Conservation (phyloP, 2,113 vertebrate species). For the Pavo muticus region DNA sequence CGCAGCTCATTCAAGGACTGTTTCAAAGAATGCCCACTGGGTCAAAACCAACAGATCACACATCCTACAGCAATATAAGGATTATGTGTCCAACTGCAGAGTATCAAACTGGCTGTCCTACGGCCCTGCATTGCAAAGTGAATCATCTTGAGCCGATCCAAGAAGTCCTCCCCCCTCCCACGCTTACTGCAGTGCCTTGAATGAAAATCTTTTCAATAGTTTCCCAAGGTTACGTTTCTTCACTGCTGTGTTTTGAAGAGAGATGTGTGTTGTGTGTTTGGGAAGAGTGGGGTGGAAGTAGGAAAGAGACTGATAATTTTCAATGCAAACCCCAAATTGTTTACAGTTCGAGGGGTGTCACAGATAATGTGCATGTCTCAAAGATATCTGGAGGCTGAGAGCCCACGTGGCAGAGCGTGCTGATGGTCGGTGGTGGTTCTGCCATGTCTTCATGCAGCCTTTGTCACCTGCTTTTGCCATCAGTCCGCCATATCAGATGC, state of each 20-base stretch:
- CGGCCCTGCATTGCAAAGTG: background rate
- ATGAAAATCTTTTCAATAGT: background rate
- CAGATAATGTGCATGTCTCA: background rate
- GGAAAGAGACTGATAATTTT: background rate
- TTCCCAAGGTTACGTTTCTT: background rate
- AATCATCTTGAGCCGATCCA: constrained; percentile 10
- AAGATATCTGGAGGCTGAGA: background rate
- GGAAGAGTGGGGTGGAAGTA: background rate
- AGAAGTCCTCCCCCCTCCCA: background rate
- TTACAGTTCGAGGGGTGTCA: background rate
- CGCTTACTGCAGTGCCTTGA: constrained; percentile 8
- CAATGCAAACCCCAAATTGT: background rate
- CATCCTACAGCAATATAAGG: background rate
- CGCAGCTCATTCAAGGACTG: background rate
- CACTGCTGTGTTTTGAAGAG: background rate
- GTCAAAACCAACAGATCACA: background rate
- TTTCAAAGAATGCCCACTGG: background rate
- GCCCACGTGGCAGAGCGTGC: background rate
- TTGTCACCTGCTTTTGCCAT: background rate
- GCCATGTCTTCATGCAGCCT: background rate
- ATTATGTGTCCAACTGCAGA: background rate
- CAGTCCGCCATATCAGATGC: background rate
- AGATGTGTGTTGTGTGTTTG: background rate
- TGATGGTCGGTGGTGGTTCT: background rate
- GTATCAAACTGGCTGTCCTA: constrained; percentile 18